A percentile compares a stretch with the other conserved stretches of the same genome.
Conservation (phyloP, 1,140 invertebrate genomes). For the Drosophila sp. region DNA sequence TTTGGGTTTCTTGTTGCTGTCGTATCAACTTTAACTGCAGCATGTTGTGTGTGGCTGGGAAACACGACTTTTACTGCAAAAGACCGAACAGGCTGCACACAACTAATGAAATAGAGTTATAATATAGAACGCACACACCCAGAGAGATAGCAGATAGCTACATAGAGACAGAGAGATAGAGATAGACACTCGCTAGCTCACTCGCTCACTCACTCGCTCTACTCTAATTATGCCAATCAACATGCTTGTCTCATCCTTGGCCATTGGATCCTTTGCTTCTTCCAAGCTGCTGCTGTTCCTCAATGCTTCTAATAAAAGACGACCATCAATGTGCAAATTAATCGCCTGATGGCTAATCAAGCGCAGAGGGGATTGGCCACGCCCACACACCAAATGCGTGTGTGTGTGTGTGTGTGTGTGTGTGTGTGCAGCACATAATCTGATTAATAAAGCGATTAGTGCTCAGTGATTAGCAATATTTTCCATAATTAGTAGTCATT, state of each 20-base stretch:
- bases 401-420: slow-evolving; percentile 23
- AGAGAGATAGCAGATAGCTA: slow-evolving; percentile 4
- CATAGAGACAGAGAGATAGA: too few relatives aligned
- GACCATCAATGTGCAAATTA: slow-evolving; percentile 79
- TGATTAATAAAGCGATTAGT: slow-evolving; percentile 77
- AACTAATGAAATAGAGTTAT: slow-evolving; percentile 72
- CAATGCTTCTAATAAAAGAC: slow-evolving; percentile 65
- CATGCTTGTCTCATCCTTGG: slow-evolving; percentile 44
- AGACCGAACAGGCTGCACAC: slow-evolving; percentile 51
- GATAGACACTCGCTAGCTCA: not conserved
- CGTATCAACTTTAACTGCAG: slow-evolving; percentile 25
- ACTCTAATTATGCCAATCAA: slow-evolving; percentile 73
- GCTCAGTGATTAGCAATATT: slow-evolving; percentile 74
- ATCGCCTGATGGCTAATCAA: slow-evolving; percentile 71
- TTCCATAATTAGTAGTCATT: slow-evolving; percentile 71
- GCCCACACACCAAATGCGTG: slow-evolving; percentile 26
- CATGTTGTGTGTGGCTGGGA: slow-evolving; percentile 25
- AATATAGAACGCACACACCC: slow-evolving; percentile 21
- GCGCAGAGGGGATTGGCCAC: slow-evolving; percentile 31
- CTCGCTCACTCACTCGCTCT: slow-evolving; percentile 35
- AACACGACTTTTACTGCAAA: slow-evolving; percentile 52
- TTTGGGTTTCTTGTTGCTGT: slow-evolving; percentile 54
- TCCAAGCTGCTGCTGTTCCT: slow-evolving; percentile 32
- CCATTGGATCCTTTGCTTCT: slow-evolving; percentile 15
- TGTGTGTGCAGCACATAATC: slow-evolving; percentile 53